Evolutionary conservation across 1,140 invertebrate genomes (phyloP).

Genomic region (Meteorus sp.): DNA sequence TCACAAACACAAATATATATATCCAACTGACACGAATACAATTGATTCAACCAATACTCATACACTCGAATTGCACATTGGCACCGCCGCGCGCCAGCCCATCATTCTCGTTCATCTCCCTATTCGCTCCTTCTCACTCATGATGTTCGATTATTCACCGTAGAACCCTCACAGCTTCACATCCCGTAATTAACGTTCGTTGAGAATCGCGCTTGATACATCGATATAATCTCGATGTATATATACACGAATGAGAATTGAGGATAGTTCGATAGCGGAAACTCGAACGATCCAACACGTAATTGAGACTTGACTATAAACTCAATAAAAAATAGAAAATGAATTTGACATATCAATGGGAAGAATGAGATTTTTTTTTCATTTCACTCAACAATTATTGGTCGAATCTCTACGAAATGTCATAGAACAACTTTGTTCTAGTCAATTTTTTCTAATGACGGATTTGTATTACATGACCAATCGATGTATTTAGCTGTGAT

Average conservation of each 20-base stretch:
- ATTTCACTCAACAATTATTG: background rate
- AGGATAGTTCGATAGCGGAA: slow-evolving; percentile 1
- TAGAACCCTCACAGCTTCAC: slow-evolving; percentile 4
- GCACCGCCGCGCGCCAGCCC: background rate
- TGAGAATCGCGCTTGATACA: background rate
- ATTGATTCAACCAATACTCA: background rate
- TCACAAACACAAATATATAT: background rate
- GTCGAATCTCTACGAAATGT: too few species aligned
- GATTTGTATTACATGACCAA: too few species aligned
- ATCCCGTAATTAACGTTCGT: slow-evolving; percentile 13
- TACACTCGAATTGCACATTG: background rate
- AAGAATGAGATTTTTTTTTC: too few species aligned
- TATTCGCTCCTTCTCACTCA: background rate
- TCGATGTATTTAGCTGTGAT: too few species aligned
- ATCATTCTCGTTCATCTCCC: slow-evolving; percentile 1
- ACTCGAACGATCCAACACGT: background rate
- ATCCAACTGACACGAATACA: background rate
- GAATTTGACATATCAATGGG: background rate
- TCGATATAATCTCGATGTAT: background rate
- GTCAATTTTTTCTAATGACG: too few species aligned
- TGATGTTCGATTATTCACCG: background rate
- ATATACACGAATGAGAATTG: background rate
- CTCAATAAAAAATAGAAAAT: too few species aligned
- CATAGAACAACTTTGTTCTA: too few species aligned
- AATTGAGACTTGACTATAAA: slow-evolving; percentile 1